phyloP scores from a whole-genome alignment of 2,113 vertebrate species.

The Saccopteryx bilineata region DNA sequence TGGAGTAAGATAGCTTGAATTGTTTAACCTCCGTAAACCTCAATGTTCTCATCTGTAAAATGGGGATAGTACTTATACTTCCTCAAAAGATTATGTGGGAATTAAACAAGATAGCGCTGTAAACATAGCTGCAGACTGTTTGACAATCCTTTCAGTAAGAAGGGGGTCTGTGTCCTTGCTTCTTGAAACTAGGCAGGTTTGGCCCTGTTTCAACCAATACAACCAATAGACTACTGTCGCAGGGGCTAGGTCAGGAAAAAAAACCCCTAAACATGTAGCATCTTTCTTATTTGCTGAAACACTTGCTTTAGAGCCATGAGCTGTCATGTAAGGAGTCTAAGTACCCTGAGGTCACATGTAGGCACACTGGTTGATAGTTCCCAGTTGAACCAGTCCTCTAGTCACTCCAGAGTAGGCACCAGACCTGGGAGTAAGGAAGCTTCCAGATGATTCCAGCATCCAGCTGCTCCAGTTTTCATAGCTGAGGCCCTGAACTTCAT shows the following conservation, averaged over 20 bases:
- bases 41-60: neutral
- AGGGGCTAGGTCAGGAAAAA: neutral
- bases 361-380: neutral
- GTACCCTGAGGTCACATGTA: neutral
- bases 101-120: neutral
- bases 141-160: neutral
- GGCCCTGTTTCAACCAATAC: neutral
- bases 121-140: neutral
- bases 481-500: neutral
- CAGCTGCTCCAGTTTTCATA: neutral
- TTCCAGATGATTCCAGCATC: neutral
- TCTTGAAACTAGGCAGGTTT: neutral
- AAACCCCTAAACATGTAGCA: neutral
- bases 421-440: neutral
- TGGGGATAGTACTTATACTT: neutral
- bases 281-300: neutral
- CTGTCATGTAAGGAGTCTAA: too few relatives aligned
- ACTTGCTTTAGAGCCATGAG: neutral
- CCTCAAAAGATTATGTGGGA: neutral
- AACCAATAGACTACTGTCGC: neutral
- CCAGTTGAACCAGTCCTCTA: neutral
- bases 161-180: neutral
- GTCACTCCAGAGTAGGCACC: neutral
- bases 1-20: neutral
- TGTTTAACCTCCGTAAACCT: neutral